Evolutionary conservation across 1,140 invertebrate species (phyloP).

Genomic region (Bombus picipes): DNA sequence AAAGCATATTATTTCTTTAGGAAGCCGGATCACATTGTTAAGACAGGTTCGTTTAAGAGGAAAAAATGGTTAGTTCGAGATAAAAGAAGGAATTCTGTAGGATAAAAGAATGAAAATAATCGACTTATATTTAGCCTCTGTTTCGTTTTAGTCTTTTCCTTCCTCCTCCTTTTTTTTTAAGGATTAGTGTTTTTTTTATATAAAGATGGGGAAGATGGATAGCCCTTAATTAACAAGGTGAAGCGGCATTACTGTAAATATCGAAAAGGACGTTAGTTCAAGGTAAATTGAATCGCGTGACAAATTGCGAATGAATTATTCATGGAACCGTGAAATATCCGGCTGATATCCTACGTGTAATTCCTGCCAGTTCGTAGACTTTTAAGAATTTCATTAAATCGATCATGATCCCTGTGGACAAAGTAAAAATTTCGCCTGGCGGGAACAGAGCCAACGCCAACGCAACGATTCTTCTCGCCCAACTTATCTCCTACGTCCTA

Average conservation of each 20-base stretch:
- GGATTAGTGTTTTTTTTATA: too few species aligned
- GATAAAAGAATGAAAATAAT: background rate
- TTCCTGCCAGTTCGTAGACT: conserved; percentile 35
- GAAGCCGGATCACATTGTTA: background rate
- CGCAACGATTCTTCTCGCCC: background rate
- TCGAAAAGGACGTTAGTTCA: conserved; percentile 30
- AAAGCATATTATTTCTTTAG: too few species aligned
- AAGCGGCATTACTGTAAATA: background rate
- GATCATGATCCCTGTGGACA: conserved; percentile 8
- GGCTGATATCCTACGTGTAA: conserved; percentile 48
- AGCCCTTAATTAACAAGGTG: conserved; percentile 4
- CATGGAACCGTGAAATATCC: conserved; percentile 50
- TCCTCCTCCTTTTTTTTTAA: fast-evolving
- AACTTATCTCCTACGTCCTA: background rate
- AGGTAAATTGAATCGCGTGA: conserved; percentile 59
- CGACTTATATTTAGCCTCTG: background rate
- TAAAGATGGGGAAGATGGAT: background rate
- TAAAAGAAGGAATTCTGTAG: too few species aligned
- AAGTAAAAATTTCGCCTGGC: background rate
- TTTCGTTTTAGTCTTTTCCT: background rate
- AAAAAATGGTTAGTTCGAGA: background rate
- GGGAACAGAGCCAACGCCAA: too few species aligned
- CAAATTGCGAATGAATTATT: conserved; percentile 63
- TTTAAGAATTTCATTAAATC: conserved; percentile 45
- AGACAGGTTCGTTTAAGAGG: too few species aligned